Conservation (phyloP, 2,797 vertebrate species). For the Bovichtus variegatus region DNA sequence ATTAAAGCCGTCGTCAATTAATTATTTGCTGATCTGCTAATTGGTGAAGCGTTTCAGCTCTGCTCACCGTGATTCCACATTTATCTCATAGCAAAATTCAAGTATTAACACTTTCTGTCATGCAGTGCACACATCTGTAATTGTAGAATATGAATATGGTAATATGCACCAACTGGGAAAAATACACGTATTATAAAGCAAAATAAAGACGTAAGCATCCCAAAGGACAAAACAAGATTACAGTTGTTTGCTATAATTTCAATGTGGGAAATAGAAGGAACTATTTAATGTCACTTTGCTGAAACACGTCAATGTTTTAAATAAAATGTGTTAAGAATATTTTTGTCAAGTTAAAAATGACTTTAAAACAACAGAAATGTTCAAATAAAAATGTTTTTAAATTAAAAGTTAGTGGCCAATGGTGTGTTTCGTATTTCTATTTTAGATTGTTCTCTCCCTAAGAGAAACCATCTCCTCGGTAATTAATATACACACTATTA, state of each 20-base stretch:
- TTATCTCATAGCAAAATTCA: not conserved
- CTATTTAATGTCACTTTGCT: not conserved
- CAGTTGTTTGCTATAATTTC: not conserved
- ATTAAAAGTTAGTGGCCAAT: not conserved
- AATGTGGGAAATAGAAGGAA: not conserved
- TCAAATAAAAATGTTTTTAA: not conserved
- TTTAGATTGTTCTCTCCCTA: constrained; percentile 11
- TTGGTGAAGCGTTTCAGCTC: not conserved
- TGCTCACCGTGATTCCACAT: not conserved
- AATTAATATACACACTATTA: constrained; percentile 14
- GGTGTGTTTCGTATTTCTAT: constrained; percentile 24
- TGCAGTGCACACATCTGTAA: not conserved
- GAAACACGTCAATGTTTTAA: not conserved
- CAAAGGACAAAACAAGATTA: too few relatives aligned
- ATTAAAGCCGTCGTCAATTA: too few relatives aligned
- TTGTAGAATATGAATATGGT: not conserved
- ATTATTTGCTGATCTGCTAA: not conserved
- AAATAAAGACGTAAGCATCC: not conserved
- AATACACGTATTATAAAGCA: not conserved
- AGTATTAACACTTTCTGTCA: not conserved
- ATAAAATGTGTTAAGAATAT: not conserved
- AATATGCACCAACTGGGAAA: not conserved
- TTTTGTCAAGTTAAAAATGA: constrained; percentile 12
- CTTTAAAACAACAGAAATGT: constrained; percentile 29
- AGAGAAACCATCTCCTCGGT: not conserved